Evolutionary conservation across 2,888 invertebrate genomes (phyloP).

Genomic region (Harpagoxenus sublaevis): DNA sequence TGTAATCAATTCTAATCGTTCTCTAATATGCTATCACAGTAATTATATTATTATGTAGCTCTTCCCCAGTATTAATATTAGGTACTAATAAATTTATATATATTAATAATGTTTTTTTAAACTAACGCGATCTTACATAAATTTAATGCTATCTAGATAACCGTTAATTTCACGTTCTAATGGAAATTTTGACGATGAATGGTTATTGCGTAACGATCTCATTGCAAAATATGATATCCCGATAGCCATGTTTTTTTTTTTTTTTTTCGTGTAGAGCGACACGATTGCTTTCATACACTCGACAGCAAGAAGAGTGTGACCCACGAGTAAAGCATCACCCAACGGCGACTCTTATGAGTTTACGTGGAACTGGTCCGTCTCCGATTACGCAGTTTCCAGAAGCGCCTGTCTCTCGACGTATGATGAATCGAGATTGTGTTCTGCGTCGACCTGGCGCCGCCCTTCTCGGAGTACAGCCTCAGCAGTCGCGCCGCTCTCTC

Average conservation of each 20-base stretch:
- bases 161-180: background rate
- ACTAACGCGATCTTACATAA: background rate
- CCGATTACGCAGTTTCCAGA: slow-evolving; percentile 84
- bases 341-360: slow-evolving; percentile 44
- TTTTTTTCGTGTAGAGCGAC: background rate
- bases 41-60: background rate
- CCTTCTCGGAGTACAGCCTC: slow-evolving; percentile 82
- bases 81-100: slow-evolving; percentile 21
- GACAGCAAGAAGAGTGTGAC: background rate
- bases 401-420: slow-evolving; percentile 83
- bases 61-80: slow-evolving; percentile 1
- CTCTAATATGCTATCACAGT: slow-evolving; percentile 8
- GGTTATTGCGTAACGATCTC: background rate
- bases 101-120: slow-evolving; percentile 22
- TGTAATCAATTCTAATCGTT: slow-evolving; percentile 4
- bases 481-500: slow-evolving; percentile 81
- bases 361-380: slow-evolving; percentile 82
- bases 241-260: background rate
- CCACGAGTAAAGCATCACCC: slow-evolving; percentile 33
- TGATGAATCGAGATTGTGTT: slow-evolving; percentile 84
- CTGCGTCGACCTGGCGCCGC: slow-evolving; percentile 73
- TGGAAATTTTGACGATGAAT: slow-evolving; percentile 7
- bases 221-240: background rate
- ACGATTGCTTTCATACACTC: background rate
- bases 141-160: slow-evolving; percentile 11